A percentile compares a stretch with the other conserved stretches of the same genome.
Evolutionary conservation across 2,797 vertebrate genomes (phyloP).

Genomic region (Notamacropus eugenii): DNA sequence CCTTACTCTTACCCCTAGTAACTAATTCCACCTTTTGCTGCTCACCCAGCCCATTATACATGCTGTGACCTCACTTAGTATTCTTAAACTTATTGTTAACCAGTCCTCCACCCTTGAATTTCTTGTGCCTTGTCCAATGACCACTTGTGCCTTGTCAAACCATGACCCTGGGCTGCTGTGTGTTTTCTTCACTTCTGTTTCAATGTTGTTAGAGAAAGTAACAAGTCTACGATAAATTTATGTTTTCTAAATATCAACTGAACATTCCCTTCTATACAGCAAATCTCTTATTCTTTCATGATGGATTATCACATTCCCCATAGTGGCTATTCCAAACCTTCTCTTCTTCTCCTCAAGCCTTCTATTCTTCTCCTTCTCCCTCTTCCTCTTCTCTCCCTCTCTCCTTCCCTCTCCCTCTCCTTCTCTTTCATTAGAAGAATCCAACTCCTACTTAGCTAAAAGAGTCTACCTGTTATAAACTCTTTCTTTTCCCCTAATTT

Average conservation of each 20-base stretch:
- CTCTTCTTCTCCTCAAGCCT: background rate
- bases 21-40: background rate
- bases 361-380: background rate
- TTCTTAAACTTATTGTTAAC: background rate
- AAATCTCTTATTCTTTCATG: background rate
- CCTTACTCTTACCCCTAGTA: background rate
- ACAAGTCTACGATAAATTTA: background rate
- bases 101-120: no score
- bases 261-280: background rate
- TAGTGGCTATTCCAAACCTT: background rate
- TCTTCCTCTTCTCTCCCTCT: no score
- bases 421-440: background rate
- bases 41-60: background rate
- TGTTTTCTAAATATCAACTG: background rate
- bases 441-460: background rate
- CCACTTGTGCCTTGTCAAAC: background rate
- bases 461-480: background rate
- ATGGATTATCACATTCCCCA: background rate
- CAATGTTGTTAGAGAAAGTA: background rate
- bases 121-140: background rate
- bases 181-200: background rate
- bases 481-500: background rate
- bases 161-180: background rate
- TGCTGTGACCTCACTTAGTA: background rate
- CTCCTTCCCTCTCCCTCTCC: background rate